Evolutionary conservation across 2,113 vertebrate genomes (phyloP).

Genomic region (Prietella phreatophila): DNA sequence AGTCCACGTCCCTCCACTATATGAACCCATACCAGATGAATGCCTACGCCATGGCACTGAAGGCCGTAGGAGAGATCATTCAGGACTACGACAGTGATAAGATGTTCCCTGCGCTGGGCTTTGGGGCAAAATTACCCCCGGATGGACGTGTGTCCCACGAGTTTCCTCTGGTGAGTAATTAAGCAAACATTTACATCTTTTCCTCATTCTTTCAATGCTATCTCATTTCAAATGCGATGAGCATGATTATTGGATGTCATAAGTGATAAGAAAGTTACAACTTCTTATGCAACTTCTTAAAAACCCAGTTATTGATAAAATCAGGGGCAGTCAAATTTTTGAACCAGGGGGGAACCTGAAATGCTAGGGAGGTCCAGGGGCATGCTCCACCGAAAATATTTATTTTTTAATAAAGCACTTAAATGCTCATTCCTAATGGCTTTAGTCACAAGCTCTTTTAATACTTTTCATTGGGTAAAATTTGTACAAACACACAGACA

Average conservation of each 20-base stretch:
- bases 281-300: not conserved
- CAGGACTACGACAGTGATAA: conserved; percentile 96
- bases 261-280: not conserved
- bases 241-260: not conserved
- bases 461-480: too few relatives aligned
- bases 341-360: too few relatives aligned
- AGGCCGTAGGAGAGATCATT: conserved; percentile 90
- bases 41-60: conserved; percentile 89
- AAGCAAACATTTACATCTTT: not conserved
- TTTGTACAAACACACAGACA: too few relatives aligned
- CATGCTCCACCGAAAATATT: too few relatives aligned
- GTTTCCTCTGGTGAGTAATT: conserved; percentile 81
- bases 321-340: too few relatives aligned
- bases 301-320: not conserved
- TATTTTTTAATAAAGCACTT: too few relatives aligned
- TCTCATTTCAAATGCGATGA: not conserved
- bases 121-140: conserved; percentile 89
- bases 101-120: conserved; percentile 91
- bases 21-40: conserved; percentile 97
- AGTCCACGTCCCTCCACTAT: conserved; percentile 92
- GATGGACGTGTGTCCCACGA: conserved; percentile 89
- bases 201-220: not conserved
- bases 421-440: too few relatives aligned
- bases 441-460: too few relatives aligned
- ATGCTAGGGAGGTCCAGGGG: too few relatives aligned